These are phyloP conservation scores for Otus sunia DNA, from an alignment of 2,113 vertebrate species.

Conservation along the genomic window DNA sequence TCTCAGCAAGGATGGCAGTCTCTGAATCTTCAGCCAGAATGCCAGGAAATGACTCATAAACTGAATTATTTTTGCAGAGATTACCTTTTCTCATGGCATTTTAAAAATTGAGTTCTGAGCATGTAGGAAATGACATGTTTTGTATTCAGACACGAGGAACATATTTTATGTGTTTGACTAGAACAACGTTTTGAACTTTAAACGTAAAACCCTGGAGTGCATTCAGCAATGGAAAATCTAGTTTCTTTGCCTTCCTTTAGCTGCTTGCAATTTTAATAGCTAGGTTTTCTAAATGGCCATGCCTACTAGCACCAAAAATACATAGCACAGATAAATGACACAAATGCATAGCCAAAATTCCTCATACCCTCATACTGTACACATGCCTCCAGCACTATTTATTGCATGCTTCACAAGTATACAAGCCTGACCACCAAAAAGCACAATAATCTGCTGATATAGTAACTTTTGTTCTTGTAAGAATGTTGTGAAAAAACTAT, in stretches of 20 bases:
- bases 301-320: not conserved
- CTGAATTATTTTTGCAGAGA: not conserved
- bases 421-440: not conserved
- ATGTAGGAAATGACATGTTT: conserved; percentile 19
- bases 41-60: conserved; percentile 29
- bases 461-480: not conserved
- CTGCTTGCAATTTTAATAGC: not conserved
- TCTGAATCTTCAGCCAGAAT: not conserved
- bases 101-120: not conserved
- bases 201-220: not conserved
- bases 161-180: conserved; percentile 12
- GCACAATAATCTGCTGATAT: not conserved
- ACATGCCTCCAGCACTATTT: not conserved
- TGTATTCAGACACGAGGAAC: not conserved
- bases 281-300: not conserved
- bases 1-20: not conserved
- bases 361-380: not conserved
- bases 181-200: conserved; percentile 9
- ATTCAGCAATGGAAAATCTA: not conserved
- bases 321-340: not conserved
- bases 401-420: not conserved
- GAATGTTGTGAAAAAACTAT: not conserved
- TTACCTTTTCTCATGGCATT: conserved; percentile 11
- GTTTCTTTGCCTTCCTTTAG: not conserved
- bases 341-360: not conserved